A percentile compares a stretch with the other conserved stretches of the same genome.
phyloP scores from a whole-genome alignment of 2,113 vertebrate species.

The Pseudopipra pipra region DNA sequence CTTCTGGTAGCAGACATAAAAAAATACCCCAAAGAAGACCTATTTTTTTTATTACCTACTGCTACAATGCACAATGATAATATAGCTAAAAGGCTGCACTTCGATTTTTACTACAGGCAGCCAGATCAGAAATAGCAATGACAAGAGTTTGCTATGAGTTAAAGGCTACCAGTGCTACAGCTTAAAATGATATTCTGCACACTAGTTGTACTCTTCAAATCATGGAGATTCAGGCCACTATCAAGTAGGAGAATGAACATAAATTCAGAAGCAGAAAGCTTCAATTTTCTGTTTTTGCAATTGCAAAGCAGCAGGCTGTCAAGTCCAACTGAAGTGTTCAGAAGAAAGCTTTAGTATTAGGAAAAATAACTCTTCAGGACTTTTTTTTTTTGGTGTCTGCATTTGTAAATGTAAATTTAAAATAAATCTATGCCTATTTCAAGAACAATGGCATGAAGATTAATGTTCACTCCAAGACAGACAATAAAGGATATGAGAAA shows the following conservation, averaged over 20 bases:
- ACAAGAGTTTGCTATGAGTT: background rate
- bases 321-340: background rate
- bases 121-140: constrained; percentile 24
- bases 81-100: constrained; percentile 31
- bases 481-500: background rate
- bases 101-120: background rate
- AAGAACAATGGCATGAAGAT: background rate
- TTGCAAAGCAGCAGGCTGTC: background rate
- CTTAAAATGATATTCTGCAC: background rate
- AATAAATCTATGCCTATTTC: background rate
- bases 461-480: background rate
- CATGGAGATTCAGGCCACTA: background rate
- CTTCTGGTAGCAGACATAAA: background rate
- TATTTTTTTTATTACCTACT: constrained; percentile 48
- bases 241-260: background rate
- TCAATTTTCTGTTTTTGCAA: background rate
- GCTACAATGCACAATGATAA: constrained; percentile 34
- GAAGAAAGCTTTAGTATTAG: background rate
- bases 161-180: background rate
- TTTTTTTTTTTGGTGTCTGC: background rate
- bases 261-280: background rate
- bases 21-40: constrained; percentile 2
- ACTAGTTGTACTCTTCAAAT: background rate
- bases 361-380: background rate
- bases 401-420: background rate